Percentiles rank a stretch among this genome's conserved stretches.
phyloP scores from a whole-genome alignment of 1,140 invertebrate species.

The Bombus difficillimus region DNA sequence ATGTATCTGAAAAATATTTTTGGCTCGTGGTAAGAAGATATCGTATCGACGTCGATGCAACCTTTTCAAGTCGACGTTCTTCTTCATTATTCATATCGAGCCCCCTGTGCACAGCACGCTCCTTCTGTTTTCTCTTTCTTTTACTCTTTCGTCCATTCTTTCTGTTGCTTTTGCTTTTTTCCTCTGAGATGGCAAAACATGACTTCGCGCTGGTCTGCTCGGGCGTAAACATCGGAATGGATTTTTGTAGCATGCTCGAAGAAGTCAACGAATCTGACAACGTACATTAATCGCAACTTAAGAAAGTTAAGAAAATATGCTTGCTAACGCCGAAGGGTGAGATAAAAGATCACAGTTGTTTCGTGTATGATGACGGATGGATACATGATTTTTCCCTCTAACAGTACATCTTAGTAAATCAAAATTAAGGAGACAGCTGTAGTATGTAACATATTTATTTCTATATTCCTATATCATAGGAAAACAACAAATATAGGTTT shows the following conservation, averaged over 20 bases:
- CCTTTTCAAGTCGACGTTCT: conserved; percentile 40
- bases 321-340: neutral
- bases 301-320: neutral
- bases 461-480: too few relatives aligned
- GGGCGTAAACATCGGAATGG: conserved; percentile 44
- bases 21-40: conserved; percentile 25
- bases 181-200: conserved; percentile 39
- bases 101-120: neutral
- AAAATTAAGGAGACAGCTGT: neutral
- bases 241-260: conserved; percentile 25
- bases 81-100: conserved; percentile 62
- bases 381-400: neutral
- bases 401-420: neutral
- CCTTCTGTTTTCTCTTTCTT: neutral
- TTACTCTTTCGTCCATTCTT: neutral
- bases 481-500: too few relatives aligned
- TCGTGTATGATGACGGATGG: neutral
- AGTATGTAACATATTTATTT: too few relatives aligned
- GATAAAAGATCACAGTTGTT: conserved; percentile 4
- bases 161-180: neutral
- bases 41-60: conserved; percentile 45
- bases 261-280: conserved; percentile 41
- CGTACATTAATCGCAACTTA: conserved; percentile 21
- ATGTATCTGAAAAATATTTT: neutral
- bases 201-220: conserved; percentile 1